Base-by-base conservation (phyloP, 2,888 invertebrate species). In the Sepioteuthis lessoniana region DNA sequence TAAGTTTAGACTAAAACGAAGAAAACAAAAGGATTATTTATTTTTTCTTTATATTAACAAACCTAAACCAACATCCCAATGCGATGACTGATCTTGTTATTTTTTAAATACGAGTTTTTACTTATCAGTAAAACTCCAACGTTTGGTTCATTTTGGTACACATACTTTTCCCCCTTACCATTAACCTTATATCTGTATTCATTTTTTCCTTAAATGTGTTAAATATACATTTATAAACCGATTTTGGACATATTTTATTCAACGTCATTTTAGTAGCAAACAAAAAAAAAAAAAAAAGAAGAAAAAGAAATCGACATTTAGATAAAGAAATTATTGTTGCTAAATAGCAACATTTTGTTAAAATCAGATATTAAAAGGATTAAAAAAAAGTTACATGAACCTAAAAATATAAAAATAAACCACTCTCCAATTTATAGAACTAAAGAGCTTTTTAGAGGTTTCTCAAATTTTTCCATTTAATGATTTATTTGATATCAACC, bases 111-210 rank as follows among this genome's bases (percentile, higher is more conserved):
- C 21, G 21, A 55, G 25, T n/a, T 10, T n/a, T n/a, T n/a, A n/a
- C n/a, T n/a, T n/a, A n/a, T n/a, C n/a, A n/a, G n/a, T n/a, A n/a
- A 16, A 76, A 76, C 28, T 76, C 60, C 31, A n/a, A n/a, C 76
- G 76, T 76, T 21, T 76, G 76, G 76, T 76, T 76, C 76, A 76
- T n/a, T 76, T 76, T 76, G n/a, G 76, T 76, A 76, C 76, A 76
- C 10, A n/a, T 31, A n/a, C n/a, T n/a, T n/a, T 10, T 31, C 31
- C 25, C 60, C n/a, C n/a, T 31, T 76, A 47, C 47, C 31, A 76
- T 76, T 76, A n/a, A 76, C 16, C 31, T 76, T 76, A 76, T n/a
- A n/a, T 76, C 3, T 19, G 5, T 50, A 1, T 50, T 50, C 25
- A 50, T 50, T 50, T 50, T 5, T 25, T 50, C 47, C n/a, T 76